Evolutionary conservation across 2,888 invertebrate genomes (phyloP).

Genomic region (Subacronicta megacephala): DNA sequence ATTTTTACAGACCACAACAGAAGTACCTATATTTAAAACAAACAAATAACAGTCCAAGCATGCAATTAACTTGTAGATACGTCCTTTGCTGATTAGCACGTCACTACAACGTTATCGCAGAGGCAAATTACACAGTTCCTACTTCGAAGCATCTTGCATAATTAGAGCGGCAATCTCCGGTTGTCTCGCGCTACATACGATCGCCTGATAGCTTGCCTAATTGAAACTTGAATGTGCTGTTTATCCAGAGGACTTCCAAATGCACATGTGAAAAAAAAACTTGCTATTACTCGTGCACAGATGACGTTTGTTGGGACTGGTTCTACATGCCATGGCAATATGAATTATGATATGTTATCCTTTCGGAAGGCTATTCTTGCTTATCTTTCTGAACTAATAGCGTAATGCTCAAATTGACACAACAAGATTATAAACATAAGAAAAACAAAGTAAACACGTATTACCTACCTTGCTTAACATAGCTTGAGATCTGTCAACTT

Average conservation of each 20-base stretch:
- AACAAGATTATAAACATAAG: too few species aligned
- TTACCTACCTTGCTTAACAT: too few species aligned
- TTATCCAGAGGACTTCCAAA: constrained; percentile 64
- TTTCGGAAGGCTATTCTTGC: too few species aligned
- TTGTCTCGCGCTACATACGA: constrained; percentile 62
- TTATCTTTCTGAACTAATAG: too few species aligned
- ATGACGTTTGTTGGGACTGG: too few species aligned
- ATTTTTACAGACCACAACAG: too few species aligned
- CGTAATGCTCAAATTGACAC: too few species aligned
- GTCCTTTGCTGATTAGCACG: constrained; percentile 50
- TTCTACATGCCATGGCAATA: too few species aligned
- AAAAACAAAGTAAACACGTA: too few species aligned
- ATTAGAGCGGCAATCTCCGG: constrained; percentile 79
- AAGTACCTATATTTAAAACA: not conserved
- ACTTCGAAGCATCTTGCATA: constrained; percentile 58
- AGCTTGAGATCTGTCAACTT: too few species aligned
- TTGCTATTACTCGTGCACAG: too few species aligned
- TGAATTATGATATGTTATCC: too few species aligned
- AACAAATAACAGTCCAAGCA: constrained; percentile 27
- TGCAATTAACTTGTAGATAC: constrained; percentile 58
- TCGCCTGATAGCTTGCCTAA: constrained; percentile 67
- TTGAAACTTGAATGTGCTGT: constrained; percentile 69
- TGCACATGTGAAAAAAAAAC: constrained; percentile 26
- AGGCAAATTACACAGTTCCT: constrained; percentile 57
- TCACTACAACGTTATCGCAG: constrained; percentile 53